Evolutionary conservation across 2,113 vertebrate genomes (phyloP), one percentile per base, ranked within the genome.

Genomic region (Upupa epops): DNA sequence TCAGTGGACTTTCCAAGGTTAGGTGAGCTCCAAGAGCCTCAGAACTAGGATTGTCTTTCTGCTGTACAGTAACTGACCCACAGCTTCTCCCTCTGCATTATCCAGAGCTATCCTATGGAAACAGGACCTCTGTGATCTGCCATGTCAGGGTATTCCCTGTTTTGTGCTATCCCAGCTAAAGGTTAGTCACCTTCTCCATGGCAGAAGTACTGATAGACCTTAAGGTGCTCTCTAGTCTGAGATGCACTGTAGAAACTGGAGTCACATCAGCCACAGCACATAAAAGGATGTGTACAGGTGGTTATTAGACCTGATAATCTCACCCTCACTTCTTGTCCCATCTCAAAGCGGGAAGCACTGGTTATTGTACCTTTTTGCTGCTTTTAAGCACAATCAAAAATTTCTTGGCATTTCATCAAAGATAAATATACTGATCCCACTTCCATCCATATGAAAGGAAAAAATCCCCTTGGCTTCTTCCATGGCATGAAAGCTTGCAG

Each of bases 341-440:
- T 58, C 54, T 64, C 12, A 2, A 73, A 73, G 74, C 13, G 46
- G 66, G 45, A 84, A 89, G 40, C 32, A 13, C 78, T 91, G 70
- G 82, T 82, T 85, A 54, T 92, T 85, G 69, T 24, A 55, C 37
- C 32, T 61, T 76, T 75, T 66, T 51, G 13, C 82, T 87, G 34
- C 52, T 85, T 82, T 81, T 75, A 79, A 94, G 87, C 26, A 70
- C 78, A 76, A 69, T 61, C 63, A 81, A 65, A 86, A 31, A 42
- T 76, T 93, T 54, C 78, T 73, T 76, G 73, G 78, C 71, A 63
- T 79, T 92, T 92, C 74, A 85, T 92, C 87, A 83, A 64, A 88
- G 85, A 89, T 56, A 95, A 95, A 89, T 77, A 83, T 52, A 82
- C 64, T 48, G 42, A 86, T 88, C 42, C 46, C 2, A 1, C 58